phyloP scores from a whole-genome alignment of 2,797 vertebrate species.

The Hippopotamyrus pictus region DNA sequence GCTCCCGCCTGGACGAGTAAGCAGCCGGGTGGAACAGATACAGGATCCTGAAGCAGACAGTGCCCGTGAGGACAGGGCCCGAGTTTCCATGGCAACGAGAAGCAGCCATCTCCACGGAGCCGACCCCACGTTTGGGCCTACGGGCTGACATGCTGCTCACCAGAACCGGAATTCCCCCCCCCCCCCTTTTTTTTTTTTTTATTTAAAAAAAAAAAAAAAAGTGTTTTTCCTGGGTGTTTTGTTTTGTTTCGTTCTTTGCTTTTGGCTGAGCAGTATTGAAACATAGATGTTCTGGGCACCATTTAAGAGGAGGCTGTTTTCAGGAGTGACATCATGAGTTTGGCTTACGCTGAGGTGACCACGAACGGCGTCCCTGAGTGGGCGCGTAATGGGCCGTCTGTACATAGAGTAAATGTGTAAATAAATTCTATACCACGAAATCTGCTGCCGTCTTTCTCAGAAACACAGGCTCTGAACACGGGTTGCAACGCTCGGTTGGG shows the following conservation, averaged over 20 bases:
- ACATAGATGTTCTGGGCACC: constrained; percentile 34
- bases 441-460: neutral
- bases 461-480: neutral
- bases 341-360: constrained; percentile 32
- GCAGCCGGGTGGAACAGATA: neutral
- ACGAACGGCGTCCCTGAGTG: constrained; percentile 51
- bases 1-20: neutral
- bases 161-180: constrained; percentile 1
- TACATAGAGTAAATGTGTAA: constrained; percentile 74
- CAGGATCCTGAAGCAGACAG: neutral
- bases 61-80: neutral
- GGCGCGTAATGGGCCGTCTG: constrained; percentile 68
- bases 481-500: neutral
- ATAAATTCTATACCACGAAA: constrained; percentile 69
- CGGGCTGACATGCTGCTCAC: neutral
- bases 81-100: constrained; percentile 17
- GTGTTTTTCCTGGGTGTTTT: constrained; percentile 11
- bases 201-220: constrained; percentile 14
- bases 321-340: constrained; percentile 28
- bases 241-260: constrained; percentile 21
- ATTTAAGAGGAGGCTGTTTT: constrained; percentile 28
- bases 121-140: constrained; percentile 6
- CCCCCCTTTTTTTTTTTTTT: constrained; percentile 15
- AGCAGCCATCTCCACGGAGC: constrained; percentile 22
- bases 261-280: constrained; percentile 17